phyloP scores from a whole-genome alignment of 2,113 vertebrate species.

The Myiagra hebetior region DNA sequence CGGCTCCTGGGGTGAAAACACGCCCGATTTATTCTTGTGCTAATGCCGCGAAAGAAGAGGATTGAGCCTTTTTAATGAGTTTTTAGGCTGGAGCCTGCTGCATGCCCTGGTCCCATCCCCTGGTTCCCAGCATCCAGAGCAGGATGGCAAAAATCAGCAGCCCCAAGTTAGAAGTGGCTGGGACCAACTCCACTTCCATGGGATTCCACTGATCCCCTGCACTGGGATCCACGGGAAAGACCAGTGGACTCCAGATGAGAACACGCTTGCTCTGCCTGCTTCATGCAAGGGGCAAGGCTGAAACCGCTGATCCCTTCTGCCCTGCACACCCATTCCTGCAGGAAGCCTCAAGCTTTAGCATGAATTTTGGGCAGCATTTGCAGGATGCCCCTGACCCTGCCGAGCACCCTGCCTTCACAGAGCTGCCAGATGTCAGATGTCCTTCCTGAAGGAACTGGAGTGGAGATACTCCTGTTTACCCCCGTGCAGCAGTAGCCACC shows the following conservation, averaged over 20 bases:
- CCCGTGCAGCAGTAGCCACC: neutral
- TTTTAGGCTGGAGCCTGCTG: neutral
- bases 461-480: neutral
- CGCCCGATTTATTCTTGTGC: slow-evolving; percentile 20
- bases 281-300: neutral
- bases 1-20: neutral
- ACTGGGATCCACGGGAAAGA: neutral
- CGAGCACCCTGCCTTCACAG: rapidly evolving
- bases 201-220: neutral
- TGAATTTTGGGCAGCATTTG: neutral
- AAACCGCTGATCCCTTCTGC: neutral
- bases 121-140: neutral
- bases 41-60: neutral
- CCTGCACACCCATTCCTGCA: neutral
- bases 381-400: neutral
- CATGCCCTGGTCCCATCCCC: neutral
- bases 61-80: neutral
- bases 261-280: neutral
- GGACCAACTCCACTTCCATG: neutral
- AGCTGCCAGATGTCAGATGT: neutral
- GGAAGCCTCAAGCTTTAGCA: neutral
- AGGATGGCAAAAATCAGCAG: neutral
- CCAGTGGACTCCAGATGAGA: neutral
- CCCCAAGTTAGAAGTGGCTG: neutral
- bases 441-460: neutral